Percentiles rank a stretch among this genome's conserved stretches.
phyloP scores from a whole-genome alignment of 2,797 vertebrate genomes.

The Pygocentrus nattereri region DNA sequence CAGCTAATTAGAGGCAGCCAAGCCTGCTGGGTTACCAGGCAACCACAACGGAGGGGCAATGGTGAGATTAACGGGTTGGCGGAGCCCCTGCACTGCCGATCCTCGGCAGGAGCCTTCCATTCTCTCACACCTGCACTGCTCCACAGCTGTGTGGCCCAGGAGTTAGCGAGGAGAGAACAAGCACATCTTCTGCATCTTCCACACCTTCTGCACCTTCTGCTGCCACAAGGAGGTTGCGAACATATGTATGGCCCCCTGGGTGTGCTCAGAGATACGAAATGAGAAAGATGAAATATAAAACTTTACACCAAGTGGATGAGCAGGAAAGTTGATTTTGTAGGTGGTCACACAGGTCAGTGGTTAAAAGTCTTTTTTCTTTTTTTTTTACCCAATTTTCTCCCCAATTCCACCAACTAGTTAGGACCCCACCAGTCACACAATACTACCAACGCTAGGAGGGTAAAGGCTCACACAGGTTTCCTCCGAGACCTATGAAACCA shows the following conservation, averaged over 20 bases:
- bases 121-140: slow-evolving; percentile 54
- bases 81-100: slow-evolving; percentile 31
- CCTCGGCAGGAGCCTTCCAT: slow-evolving; percentile 50
- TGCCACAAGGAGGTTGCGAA: slow-evolving; percentile 20
- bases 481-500: too few relatives aligned
- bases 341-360: neutral
- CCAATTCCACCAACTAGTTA: too few relatives aligned
- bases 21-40: slow-evolving; percentile 64
- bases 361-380: too few relatives aligned
- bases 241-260: neutral
- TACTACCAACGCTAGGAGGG: too few relatives aligned
- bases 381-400: too few relatives aligned
- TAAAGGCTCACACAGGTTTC: too few relatives aligned
- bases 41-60: slow-evolving; percentile 56
- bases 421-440: too few relatives aligned
- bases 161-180: slow-evolving; percentile 35
- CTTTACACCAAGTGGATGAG: neutral
- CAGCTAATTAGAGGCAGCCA: slow-evolving; percentile 65
- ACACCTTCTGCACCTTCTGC: slow-evolving; percentile 47
- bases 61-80: slow-evolving; percentile 57
- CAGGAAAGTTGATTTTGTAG: neutral
- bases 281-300: neutral
- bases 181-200: slow-evolving; percentile 6
- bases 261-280: neutral
- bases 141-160: slow-evolving; percentile 51